Evolutionary conservation across 2,797 vertebrate genomes (phyloP).

Genomic region (Miichthys miiuy): DNA sequence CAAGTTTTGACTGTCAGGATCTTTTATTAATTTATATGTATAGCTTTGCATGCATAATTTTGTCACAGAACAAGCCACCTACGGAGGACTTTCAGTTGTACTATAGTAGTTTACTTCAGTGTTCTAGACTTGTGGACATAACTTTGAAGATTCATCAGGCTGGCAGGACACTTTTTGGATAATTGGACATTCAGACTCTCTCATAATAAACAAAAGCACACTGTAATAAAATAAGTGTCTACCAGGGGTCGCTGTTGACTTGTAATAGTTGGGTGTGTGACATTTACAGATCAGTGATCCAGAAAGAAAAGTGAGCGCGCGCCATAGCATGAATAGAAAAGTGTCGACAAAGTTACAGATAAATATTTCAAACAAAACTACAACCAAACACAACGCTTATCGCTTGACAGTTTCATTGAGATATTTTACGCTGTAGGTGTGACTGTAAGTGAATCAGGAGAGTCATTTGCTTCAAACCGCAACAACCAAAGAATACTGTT

Average conservation of each 20-base stretch:
- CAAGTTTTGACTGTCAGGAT: too few relatives aligned
- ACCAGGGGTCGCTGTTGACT: conserved; percentile 10
- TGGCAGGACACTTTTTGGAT: neutral
- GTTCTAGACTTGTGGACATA: neutral
- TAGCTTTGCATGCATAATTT: too few relatives aligned
- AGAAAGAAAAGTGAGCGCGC: neutral
- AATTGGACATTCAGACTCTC: too few relatives aligned
- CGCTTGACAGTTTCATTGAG: neutral
- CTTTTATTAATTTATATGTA: too few relatives aligned
- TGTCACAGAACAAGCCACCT: neutral
- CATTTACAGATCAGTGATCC: neutral
- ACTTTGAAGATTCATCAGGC: neutral
- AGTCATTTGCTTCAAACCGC: neutral
- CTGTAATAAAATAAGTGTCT: neutral
- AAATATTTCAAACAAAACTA: neutral
- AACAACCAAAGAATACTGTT: neutral
- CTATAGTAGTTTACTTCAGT: neutral
- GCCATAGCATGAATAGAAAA: neutral
- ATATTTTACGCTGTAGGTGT: neutral
- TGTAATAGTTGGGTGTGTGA: neutral
- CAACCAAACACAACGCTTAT: too few relatives aligned
- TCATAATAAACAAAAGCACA: neutral
- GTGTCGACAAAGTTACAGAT: neutral
- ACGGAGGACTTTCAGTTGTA: too few relatives aligned
- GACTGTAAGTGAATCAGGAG: neutral